Evolutionary conservation across 2,888 invertebrate genomes (phyloP).

Genomic region (Gymnocheta viridis): DNA sequence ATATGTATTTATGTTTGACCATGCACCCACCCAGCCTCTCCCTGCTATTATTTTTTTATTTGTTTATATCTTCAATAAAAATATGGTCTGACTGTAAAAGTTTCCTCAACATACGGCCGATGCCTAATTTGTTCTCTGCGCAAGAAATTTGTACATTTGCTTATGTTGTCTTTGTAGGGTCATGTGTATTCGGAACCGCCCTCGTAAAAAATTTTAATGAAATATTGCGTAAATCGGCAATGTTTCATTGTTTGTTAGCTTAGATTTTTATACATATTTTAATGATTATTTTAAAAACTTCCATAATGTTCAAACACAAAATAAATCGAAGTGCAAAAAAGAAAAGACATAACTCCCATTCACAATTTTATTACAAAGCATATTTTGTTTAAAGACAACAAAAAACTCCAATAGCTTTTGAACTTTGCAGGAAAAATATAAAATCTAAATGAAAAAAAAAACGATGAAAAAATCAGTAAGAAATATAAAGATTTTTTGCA

Average conservation of each 20-base stretch:
- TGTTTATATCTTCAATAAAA: too few relatives aligned
- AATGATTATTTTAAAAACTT: background rate
- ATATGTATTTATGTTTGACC: too few relatives aligned
- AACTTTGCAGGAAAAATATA: background rate
- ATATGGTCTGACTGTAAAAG: too few relatives aligned
- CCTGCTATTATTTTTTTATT: too few relatives aligned
- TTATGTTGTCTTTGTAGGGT: too few relatives aligned
- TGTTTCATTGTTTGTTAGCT: background rate
- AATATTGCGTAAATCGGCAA: conserved; percentile 7
- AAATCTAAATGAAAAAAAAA: background rate
- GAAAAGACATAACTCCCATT: background rate
- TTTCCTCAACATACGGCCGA: too few relatives aligned
- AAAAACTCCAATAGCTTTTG: background rate
- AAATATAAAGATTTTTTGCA: conserved; percentile 4
- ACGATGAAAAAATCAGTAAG: background rate
- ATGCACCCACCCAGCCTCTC: too few relatives aligned
- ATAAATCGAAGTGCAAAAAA: background rate
- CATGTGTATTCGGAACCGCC: background rate
- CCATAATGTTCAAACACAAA: background rate
- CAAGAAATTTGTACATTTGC: too few relatives aligned
- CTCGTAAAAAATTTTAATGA: background rate
- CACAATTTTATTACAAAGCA: conserved; percentile 16
- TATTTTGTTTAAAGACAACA: background rate
- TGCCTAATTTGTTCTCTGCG: too few relatives aligned
- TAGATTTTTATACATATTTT: background rate